Evolutionary conservation across 2,113 vertebrate species (phyloP).

Genomic region (Paedocypris sp.): DNA sequence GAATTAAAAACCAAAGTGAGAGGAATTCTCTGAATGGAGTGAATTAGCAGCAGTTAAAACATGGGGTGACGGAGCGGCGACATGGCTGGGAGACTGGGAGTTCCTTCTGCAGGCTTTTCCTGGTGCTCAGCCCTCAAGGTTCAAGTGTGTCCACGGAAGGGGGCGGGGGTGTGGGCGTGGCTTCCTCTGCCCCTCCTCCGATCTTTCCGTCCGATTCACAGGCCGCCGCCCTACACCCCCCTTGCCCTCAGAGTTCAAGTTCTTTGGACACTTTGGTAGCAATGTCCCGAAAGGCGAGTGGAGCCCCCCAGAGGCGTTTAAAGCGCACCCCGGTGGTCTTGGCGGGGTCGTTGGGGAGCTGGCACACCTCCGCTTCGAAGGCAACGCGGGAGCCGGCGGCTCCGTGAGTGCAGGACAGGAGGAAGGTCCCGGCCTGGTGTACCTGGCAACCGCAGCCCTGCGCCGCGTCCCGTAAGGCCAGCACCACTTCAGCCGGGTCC

Average conservation of each 20-base stretch:
- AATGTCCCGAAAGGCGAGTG: constrained; percentile 75
- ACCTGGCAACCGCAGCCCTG: constrained; percentile 71
- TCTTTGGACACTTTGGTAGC: constrained; percentile 79
- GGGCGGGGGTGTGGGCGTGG: constrained; percentile 33
- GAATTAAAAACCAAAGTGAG: no score
- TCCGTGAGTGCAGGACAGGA: constrained; percentile 78
- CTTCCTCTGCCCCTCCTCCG: constrained; percentile 37
- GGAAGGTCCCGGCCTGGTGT: constrained; percentile 74
- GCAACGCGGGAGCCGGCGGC: constrained; percentile 68
- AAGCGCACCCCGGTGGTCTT: constrained; percentile 75
- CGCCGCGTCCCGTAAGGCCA: constrained; percentile 73
- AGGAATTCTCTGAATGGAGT: no score
- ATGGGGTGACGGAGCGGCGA: no score
- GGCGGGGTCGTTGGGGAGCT: constrained; percentile 64
- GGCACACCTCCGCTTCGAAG: constrained; percentile 82
- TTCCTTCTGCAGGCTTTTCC: constrained; percentile 41
- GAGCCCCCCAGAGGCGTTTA: constrained; percentile 74
- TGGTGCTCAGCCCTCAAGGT: constrained; percentile 24
- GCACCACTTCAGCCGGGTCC: constrained; percentile 75
- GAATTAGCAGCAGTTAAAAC: constrained; percentile 66
- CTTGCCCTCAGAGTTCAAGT: constrained; percentile 66
- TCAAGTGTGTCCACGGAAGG: constrained; percentile 34
- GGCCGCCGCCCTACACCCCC: constrained; percentile 46
- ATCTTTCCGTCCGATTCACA: constrained; percentile 36
- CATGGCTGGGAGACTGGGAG: constrained; percentile 25